Evolutionary conservation across 2,113 vertebrate genomes (phyloP), one percentile per base, ranked within the genome.

Genomic region (Indicator maculatus): DNA sequence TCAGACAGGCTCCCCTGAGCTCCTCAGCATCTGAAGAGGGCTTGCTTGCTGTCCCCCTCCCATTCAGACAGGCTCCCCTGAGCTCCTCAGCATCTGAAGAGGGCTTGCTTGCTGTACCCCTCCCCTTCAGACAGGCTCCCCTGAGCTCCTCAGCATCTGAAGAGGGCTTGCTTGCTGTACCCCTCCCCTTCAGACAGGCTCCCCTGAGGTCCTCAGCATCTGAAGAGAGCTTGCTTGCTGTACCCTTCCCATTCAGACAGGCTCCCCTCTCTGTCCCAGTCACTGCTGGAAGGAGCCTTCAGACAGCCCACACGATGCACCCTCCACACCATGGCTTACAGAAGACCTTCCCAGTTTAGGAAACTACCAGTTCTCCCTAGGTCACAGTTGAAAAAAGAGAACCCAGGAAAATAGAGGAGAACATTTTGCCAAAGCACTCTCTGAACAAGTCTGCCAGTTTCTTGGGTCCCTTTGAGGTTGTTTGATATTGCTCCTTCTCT

Each of bases 371-470:
- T 16, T 31, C 66, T 45, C 16, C 36, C 41, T 12, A 24, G 31
- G 81, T 47, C 61, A 79, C 36, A 58, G 12, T 16, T 11, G 8
- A 27, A 45, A 73, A 85, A 82, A 90, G 21, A 12, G 12, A 24
- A 0, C 18, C 2, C 20, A n/a, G 28, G 65, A 84, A 89, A 71
- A 78, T 73, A 87, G 89, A 91, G 71, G 59, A 47, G 38, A 79
- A 18, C 5, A 15, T 83, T 93, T 79, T 91, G 92, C 93, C 86
- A 94, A 92, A 63, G 55, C 67, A 8, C 19, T 23, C 45, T 76
- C 93, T 89, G 63, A 55, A 63, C 71, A 79, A 89, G 90, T 76
- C 89, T n/a, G 64, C 91, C 64, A 17, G 36, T 24, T 93, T 89
- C 82, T 82, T 89, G 3, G 84, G 86, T 86, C 73, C 53, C 85